Percentiles rank a stretch among this genome's conserved stretches.
Evolutionary conservation across 2,797 vertebrate genomes (phyloP).

Genomic region (Poecilia wingei): DNA sequence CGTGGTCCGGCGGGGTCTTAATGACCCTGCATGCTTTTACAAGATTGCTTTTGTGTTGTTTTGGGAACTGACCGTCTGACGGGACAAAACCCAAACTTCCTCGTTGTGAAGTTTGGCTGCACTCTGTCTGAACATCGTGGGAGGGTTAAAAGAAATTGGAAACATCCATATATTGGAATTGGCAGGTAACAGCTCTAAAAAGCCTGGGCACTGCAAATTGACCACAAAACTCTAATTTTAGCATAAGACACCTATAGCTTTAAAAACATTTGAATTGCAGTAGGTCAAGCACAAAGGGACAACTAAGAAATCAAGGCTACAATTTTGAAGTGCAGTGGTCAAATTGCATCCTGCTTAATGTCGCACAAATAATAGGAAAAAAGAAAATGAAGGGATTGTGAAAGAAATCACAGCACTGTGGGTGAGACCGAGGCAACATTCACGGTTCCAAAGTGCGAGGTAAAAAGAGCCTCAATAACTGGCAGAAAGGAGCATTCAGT

Average conservation of each 20-base stretch:
- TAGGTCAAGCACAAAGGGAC: not conserved
- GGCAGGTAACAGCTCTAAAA: not conserved
- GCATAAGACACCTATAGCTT: not conserved
- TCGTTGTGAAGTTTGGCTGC: too few species aligned
- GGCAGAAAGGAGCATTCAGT: conserved; percentile 54
- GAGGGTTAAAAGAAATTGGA: not conserved
- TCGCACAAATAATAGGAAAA: conserved; percentile 49
- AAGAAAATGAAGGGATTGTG: conserved; percentile 29
- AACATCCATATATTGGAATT: not conserved
- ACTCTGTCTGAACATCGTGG: too few species aligned
- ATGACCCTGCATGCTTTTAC: too few species aligned
- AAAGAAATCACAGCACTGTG: conserved; percentile 26
- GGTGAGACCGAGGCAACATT: conserved; percentile 41
- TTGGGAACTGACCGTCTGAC: too few species aligned
- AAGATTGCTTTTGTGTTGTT: too few species aligned
- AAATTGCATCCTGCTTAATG: conserved; percentile 16
- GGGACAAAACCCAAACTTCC: too few species aligned
- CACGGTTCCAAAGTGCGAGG: conserved; percentile 44
- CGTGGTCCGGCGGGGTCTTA: too few species aligned
- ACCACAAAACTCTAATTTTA: not conserved
- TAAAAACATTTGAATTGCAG: not conserved
- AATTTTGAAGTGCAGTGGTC: not conserved
- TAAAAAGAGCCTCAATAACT: conserved; percentile 61
- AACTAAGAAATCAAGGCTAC: not conserved
- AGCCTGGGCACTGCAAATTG: not conserved